These are phyloP conservation scores for Hypsopygia costalis DNA, from an alignment of 2,888 invertebrate species.

Conservation along the genomic window DNA sequence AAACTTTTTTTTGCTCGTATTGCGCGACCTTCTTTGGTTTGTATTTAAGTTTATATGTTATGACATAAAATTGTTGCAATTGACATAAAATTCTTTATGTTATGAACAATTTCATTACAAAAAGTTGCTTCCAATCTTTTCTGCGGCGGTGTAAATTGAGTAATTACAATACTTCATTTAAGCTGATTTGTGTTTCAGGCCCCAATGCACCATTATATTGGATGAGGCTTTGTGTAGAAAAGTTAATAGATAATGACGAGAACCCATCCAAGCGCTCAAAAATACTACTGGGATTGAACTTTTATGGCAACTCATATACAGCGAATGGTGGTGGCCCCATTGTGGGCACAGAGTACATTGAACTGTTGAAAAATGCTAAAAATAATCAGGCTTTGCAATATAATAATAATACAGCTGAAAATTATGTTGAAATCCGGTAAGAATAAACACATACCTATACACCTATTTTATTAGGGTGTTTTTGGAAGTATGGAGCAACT, in stretches of 20 bases:
- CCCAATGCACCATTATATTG: slow-evolving; percentile 94
- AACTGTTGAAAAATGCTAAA: slow-evolving; percentile 86
- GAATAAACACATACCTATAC: slow-evolving; percentile 24
- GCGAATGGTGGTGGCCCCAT: slow-evolving; percentile 91
- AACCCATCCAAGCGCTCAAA: slow-evolving; percentile 83
- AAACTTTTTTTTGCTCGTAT: too few relatives aligned
- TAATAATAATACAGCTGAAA: slow-evolving; percentile 89
- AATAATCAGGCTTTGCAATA: slow-evolving; percentile 85
- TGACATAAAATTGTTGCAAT: too few relatives aligned
- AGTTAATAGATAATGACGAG: slow-evolving; percentile 83
- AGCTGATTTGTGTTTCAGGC: slow-evolving; percentile 78
- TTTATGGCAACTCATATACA: slow-evolving; percentile 95
- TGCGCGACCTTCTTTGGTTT: too few relatives aligned
- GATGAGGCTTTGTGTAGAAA: slow-evolving; percentile 88
- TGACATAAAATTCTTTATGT: too few relatives aligned
- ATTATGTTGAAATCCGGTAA: slow-evolving; percentile 92
- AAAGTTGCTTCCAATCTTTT: too few relatives aligned
- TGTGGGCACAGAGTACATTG: slow-evolving; percentile 88
- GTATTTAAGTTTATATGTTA: too few relatives aligned
- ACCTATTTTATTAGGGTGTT: too few relatives aligned
- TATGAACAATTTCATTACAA: too few relatives aligned
- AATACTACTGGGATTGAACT: slow-evolving; percentile 93
- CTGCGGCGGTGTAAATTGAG: too few relatives aligned
- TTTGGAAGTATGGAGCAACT: too few relatives aligned
- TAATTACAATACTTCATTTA: too few relatives aligned